Evolutionary conservation across 2,888 invertebrate species (phyloP), one percentile per base, ranked within the genome.

Genomic region (Lingula anatina): DNA sequence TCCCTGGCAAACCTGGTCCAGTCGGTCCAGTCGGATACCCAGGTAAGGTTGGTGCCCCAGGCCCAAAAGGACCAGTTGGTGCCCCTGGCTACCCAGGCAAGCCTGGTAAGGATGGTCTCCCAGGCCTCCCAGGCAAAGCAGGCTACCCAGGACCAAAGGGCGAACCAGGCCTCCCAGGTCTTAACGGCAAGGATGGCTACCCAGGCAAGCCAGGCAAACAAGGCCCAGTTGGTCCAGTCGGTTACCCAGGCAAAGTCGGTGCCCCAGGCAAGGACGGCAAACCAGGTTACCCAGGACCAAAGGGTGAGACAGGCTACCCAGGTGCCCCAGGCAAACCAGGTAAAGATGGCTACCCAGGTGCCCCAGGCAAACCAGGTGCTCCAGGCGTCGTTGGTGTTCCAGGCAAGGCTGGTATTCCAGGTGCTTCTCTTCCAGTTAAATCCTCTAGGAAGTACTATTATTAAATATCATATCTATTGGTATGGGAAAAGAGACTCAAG

Each of bases 91-190:
- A 31, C 3, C 15, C 15, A 7, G 50, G 50, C 3, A 20, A 25
- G 23, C n/a, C n/a, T n/a, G n/a, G n/a, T n/a, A n/a, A n/a, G n/a
- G n/a, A n/a, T n/a, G n/a, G n/a, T n/a, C n/a, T n/a, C n/a, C 20
- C 18, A 24, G 50, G 50, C 25, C 50, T 27, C 15, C 28, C 7
- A 37, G 50, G 50, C 12, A 26, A 50, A 21, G 47, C 49, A n/a
- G 50, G 50, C 27, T 20, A n/a, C 7, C 3, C 24, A 5, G 50
- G 50, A 5, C 24, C 24, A 40, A 43, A 23, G n/a, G 50, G 50
- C 12, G 12, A 21, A 18, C 26, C 18, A 23, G 50, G 50, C 18
- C 24, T 20, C 5, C 12, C 15, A 21, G 47, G 47, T 20, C 15
- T 9, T 7, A 20, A 15, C 9, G 47, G 47, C 18, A 15, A 25